Evolutionary conservation across 2,888 invertebrate genomes (phyloP).

Genomic region (Linnaemya vulpina): DNA sequence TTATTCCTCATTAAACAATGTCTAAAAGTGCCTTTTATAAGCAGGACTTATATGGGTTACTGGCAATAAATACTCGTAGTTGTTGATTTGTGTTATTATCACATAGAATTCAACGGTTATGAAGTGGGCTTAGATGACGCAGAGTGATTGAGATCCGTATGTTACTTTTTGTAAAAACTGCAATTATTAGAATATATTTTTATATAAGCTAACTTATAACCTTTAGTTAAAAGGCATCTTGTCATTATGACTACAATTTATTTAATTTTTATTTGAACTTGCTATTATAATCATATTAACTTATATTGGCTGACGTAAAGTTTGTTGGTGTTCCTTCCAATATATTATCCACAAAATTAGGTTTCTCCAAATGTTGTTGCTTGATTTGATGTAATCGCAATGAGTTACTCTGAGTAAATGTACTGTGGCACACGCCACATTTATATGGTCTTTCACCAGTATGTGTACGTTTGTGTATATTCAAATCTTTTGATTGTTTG

Average conservation of each 20-base stretch:
- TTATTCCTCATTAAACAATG: too few relatives aligned
- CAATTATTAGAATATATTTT: too few relatives aligned
- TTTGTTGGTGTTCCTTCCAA: not conserved
- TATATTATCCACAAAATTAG: constrained; percentile 6
- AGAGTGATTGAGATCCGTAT: too few relatives aligned
- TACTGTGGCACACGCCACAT: constrained; percentile 64
- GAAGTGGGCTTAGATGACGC: too few relatives aligned
- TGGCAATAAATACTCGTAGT: too few relatives aligned
- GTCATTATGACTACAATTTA: constrained; percentile 10
- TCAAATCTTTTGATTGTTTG: constrained; percentile 89
- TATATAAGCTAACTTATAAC: not conserved
- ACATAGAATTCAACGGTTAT: too few relatives aligned
- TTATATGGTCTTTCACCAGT: constrained; percentile 69
- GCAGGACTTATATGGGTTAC: too few relatives aligned
- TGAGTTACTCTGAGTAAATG: constrained; percentile 67
- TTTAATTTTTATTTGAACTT: not conserved
- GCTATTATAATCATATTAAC: constrained; percentile 25
- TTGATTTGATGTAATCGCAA: constrained; percentile 63
- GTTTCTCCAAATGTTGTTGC: constrained; percentile 56
- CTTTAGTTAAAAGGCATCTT: not conserved
- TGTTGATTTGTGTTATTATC: too few relatives aligned
- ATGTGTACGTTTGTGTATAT: constrained; percentile 83
- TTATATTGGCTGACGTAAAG: constrained; percentile 17
- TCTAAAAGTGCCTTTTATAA: too few relatives aligned
- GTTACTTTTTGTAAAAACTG: not conserved